Conservation (phyloP, 2,113 vertebrate species). For the Geococcyx californianus region DNA sequence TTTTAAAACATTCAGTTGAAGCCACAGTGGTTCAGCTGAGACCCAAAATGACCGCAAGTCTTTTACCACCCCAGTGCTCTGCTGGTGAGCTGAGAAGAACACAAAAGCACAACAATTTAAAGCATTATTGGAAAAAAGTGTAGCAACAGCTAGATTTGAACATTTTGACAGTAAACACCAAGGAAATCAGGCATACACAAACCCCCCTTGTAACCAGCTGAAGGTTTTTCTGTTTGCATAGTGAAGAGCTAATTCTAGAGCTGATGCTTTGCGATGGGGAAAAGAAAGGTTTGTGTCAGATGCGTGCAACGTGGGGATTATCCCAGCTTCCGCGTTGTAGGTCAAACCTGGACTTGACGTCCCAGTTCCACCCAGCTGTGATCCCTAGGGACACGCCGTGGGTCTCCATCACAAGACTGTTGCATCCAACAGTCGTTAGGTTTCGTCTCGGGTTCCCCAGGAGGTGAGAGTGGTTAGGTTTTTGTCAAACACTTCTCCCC, state of each 20-base stretch:
- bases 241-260: neutral
- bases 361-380: neutral
- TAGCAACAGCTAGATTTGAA: neutral
- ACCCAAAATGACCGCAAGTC: neutral
- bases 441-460: rapidly evolving
- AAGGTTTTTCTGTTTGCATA: conserved; percentile 31
- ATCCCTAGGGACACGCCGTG: rapidly evolving
- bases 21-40: neutral
- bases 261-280: neutral
- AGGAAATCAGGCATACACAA: neutral
- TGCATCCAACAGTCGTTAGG: rapidly evolving
- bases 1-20: neutral
- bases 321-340: neutral
- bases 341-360: rapidly evolving
- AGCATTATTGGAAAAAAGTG: neutral
- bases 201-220: neutral
- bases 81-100: neutral
- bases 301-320: rapidly evolving
- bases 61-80: neutral
- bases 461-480: rapidly evolving
- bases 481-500: neutral
- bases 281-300: neutral
- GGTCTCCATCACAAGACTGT: rapidly evolving
- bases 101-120: neutral
- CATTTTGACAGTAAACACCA: neutral